Base-by-base conservation (phyloP, 2,888 invertebrate species). In the Limulus polyphemus region DNA sequence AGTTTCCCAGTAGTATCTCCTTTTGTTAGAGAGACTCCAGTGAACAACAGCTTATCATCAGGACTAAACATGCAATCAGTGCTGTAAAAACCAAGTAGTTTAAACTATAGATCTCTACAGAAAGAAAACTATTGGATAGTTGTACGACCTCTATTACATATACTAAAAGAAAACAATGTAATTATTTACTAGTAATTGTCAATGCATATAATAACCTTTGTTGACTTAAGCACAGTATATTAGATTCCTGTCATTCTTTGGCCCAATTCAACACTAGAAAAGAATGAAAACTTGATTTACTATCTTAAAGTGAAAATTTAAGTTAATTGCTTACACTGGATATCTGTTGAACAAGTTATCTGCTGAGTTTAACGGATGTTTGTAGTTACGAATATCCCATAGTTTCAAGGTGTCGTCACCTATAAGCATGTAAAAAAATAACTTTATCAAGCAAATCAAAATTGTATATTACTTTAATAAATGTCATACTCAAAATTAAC, bases 401-500 rank as follows among this genome's bases (percentile, higher is more conserved):
- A 99, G 76, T 76, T 98, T 99, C 68, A 99, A 77, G 0, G 93
- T 90, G 71, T 93, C 92, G 75, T 99, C 99, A 68, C 88, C 77
- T 77, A 65, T 5, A 71, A 67, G 49, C 48, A 46, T 50, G 47
- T 61, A 10, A 32, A 5, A 32, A 32, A 32, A 32, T 5, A 32
- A 32, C 5, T 32, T 32, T 32, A 5, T n/a, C n/a, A n/a, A n/a
- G n/a, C 3, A 32, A 32, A 5, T 32, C 32, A 32, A 32, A 32
- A 5, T 32, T 32, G 3, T 32, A 32, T 32, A 32, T 32, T 32
- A 7, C 3, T 32, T 32, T 32, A 32, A 32, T 32, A 32, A 32
- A 7, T 32, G 32, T 32, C 7, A 7, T 47, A 17, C 12, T 14
- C 13, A 55, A 17, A 12, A 32, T 55, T n/a, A 56, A 58, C 13